These are phyloP conservation scores for Riptortus pedestris DNA, from an alignment of 1,140 invertebrate species.

Conservation along the genomic window DNA sequence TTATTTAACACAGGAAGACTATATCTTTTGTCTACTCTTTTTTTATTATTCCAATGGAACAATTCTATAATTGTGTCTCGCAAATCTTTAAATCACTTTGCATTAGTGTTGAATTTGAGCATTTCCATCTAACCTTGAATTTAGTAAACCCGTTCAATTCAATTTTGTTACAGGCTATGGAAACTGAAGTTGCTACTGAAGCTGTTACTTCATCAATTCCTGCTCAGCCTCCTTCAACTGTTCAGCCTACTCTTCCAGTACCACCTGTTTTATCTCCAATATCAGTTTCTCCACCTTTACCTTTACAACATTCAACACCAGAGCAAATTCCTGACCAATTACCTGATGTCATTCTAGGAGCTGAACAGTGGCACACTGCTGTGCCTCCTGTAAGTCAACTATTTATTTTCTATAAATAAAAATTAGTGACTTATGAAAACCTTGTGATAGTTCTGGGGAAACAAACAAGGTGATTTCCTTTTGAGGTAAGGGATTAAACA, in stretches of 20 bases:
- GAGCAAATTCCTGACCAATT: slow-evolving; percentile 34
- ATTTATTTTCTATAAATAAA: neutral
- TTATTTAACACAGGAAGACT: no score
- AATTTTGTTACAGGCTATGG: slow-evolving; percentile 36
- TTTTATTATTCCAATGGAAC: no score
- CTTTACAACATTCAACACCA: neutral
- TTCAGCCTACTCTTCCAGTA: slow-evolving; percentile 28
- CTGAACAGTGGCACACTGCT: slow-evolving; percentile 35
- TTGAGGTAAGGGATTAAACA: no score
- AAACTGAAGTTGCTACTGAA: slow-evolving; percentile 33
- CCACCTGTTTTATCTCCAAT: neutral
- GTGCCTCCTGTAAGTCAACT: slow-evolving; percentile 39
- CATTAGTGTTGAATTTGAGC: no score
- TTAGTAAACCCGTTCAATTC: no score
- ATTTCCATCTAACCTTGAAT: no score
- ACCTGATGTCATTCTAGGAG: slow-evolving; percentile 42
- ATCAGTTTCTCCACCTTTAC: neutral
- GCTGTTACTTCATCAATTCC: neutral
- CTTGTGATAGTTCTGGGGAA: no score
- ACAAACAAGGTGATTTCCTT: no score
- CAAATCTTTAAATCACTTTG: no score
- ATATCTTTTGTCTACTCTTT: no score
- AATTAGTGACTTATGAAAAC: no score
- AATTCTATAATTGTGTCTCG: no score
- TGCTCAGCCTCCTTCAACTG: neutral